Conservation (phyloP, 1,140 invertebrate species). For the Eufriesea mexicana region DNA sequence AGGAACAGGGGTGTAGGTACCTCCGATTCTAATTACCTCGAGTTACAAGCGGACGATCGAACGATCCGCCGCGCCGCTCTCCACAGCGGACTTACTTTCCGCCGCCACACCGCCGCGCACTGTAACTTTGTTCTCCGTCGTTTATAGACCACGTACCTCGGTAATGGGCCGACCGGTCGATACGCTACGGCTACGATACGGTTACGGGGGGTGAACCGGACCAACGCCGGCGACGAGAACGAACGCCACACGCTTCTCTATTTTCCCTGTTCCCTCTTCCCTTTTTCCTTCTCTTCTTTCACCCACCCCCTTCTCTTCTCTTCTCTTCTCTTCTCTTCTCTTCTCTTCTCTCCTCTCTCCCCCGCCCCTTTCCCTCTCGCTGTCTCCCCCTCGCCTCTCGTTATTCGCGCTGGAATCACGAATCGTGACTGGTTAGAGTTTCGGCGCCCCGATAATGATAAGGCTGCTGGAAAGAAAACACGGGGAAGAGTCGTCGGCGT, state of each 20-base stretch:
- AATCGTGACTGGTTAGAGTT: slow-evolving; percentile 59
- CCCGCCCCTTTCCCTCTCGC: too few species aligned
- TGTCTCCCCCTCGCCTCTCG: not conserved
- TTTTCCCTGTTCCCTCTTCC: too few species aligned
- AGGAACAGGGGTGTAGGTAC: slow-evolving; percentile 60
- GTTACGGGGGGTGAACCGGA: slow-evolving; percentile 34
- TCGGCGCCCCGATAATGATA: slow-evolving; percentile 62
- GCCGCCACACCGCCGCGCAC: slow-evolving; percentile 36
- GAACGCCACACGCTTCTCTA: too few species aligned
- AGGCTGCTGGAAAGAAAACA: slow-evolving; percentile 42
- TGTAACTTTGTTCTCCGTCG: slow-evolving; percentile 57
- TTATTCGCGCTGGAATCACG: not conserved
- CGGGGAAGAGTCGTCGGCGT: slow-evolving; percentile 26
- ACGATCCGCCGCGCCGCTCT: slow-evolving; percentile 46
- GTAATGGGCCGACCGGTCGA: slow-evolving; percentile 50
- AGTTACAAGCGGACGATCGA: slow-evolving; percentile 70
- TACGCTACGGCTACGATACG: slow-evolving; percentile 43
- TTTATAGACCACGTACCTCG: slow-evolving; percentile 60
- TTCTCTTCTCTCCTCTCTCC: too few species aligned
- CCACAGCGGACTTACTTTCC: slow-evolving; percentile 45
- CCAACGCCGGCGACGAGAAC: not conserved
- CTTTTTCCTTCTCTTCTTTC: not conserved
- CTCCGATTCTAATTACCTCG: slow-evolving; percentile 74
- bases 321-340: too few species aligned
- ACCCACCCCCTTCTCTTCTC: not conserved